Conservation (phyloP, 2,888 invertebrate species). For the Sepiola atlantica region DNA sequence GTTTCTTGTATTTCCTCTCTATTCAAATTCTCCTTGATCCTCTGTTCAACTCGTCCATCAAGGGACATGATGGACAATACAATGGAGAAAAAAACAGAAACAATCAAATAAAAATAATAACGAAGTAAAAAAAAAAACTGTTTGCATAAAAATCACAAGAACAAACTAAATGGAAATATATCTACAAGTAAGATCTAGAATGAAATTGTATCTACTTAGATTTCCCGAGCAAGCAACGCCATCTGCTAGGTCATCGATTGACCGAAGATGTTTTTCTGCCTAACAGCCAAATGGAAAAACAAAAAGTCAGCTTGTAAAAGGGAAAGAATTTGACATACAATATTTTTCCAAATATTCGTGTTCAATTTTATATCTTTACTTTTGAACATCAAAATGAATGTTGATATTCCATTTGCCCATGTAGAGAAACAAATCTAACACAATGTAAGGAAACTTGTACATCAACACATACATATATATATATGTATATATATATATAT, state of each 20-base stretch:
- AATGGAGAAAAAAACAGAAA: background rate
- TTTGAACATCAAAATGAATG: background rate
- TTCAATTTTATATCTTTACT: too few species aligned
- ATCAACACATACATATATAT: background rate
- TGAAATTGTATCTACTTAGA: constrained; percentile 4
- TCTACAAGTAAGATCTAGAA: background rate
- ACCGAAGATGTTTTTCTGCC: background rate
- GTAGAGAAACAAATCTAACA: background rate
- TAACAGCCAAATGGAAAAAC: background rate
- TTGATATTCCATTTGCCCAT: background rate
- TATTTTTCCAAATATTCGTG: background rate
- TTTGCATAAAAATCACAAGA: background rate
- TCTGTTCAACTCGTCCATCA: background rate
- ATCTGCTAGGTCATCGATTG: background rate
- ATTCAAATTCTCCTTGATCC: background rate
- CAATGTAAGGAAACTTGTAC: background rate
- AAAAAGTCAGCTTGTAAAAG: background rate
- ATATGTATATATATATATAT: background rate
- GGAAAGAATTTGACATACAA: background rate
- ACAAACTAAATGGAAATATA: background rate
- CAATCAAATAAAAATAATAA: background rate
- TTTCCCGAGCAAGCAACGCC: background rate
- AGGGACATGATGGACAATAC: background rate
- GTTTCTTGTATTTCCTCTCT: background rate
- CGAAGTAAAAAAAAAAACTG: background rate